Percentiles rank a stretch among this genome's conserved stretches.
phyloP scores from a whole-genome alignment of 2,888 invertebrate genomes.

The Stenchaetothrips biformis region DNA sequence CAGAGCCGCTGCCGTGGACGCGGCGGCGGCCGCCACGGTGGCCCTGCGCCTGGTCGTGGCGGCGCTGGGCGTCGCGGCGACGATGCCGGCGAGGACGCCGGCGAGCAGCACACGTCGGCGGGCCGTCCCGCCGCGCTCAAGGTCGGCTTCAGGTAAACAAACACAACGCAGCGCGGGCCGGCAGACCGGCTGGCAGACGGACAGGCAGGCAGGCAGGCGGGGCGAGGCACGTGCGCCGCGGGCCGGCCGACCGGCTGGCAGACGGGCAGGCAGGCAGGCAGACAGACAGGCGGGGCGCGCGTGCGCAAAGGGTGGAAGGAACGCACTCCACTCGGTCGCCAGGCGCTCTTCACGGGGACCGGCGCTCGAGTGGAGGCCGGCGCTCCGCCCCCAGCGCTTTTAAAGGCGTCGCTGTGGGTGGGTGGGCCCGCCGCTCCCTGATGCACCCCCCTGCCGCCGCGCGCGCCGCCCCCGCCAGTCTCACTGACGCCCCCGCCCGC shows the following conservation, averaged over 20 bases:
- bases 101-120: not conserved
- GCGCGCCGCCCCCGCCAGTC: no score
- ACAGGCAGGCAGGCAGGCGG: no score
- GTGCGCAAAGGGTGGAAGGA: no score
- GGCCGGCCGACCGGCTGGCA: no score
- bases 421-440: not conserved
- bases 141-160: not conserved
- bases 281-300: not conserved
- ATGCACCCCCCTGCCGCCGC: no score
- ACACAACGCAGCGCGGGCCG: not conserved
- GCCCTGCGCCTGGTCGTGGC: not conserved
- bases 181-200: no score
- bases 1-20: not conserved
- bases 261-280: no score
- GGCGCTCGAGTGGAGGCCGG: slow-evolving; percentile 19
- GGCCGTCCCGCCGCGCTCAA: not conserved
- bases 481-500: no score
- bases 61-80: not conserved
- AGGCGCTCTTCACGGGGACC: not conserved
- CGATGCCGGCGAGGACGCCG: not conserved
- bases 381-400: not conserved
- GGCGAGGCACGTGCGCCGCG: not conserved
- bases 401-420: not conserved
- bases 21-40: slow-evolving; percentile 2
- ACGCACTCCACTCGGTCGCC: no score